Evolutionary conservation across 2,113 vertebrate genomes (phyloP), one percentile per base, ranked within the genome.

Genomic region (Smithornis capensis): DNA sequence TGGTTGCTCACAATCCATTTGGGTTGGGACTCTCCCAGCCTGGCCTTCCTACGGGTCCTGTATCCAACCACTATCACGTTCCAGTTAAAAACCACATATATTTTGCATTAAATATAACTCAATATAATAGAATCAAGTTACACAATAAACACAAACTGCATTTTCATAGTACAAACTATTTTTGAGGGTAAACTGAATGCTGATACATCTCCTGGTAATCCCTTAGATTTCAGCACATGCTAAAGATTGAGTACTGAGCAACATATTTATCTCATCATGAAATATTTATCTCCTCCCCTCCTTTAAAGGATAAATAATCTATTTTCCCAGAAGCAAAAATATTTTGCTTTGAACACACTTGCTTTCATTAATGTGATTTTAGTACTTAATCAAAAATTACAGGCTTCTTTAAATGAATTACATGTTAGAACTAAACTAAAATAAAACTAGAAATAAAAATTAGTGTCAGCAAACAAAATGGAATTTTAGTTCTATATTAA

Each of bases 161-260:
- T 13, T 89, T 89, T 17, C 52, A 45, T 3, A 29, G 24, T 64
- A 79, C 71, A 73, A 89, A 92, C 84, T 95, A 86, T 93, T 95
- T 92, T 81, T 76, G 83, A 40, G 71, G 64, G 68, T 74, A 83
- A 92, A 87, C 27, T 25, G 40, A 83, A 71, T 81, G 38, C 28
- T 87, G 69, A 65, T 19, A 45, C 6, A 55, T 22, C 7, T 35
- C 73, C 47, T 82, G 16, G 28, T 59, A 90, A 68, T 76, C 70
- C 75, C 83, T 64, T 28, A 64, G 57, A 79, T 85, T 83, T 76
- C 62, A 78, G 37, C 19, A 56, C 28, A 24, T 64, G 52, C 73
- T 92, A 82, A 95, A 90, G 71, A 93, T 74, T 93, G 93, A 95
- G 49, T 31, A 91, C 31, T 19, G 45, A 94, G 56, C 21, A 88